These are phyloP conservation scores for Pedicia rivosa DNA, from an alignment of 2,888 invertebrate genomes.

Conservation along the genomic window DNA sequence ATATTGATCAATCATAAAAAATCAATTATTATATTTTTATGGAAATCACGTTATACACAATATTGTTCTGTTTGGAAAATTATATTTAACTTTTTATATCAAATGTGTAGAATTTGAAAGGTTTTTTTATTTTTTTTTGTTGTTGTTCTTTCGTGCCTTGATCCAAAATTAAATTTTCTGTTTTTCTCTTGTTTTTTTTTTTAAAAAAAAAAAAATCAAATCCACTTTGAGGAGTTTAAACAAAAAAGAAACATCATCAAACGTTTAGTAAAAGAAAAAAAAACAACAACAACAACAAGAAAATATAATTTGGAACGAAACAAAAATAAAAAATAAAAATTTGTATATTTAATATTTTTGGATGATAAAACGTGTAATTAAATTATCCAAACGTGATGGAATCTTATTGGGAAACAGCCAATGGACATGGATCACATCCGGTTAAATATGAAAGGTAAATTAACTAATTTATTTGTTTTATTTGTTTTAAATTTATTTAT, in stretches of 20 bases:
- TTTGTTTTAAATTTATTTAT: conserved; percentile 6
- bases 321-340: not conserved
- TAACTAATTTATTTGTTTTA: conserved; percentile 4
- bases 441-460: conserved; percentile 33
- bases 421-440: conserved; percentile 31
- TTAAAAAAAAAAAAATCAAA: no score
- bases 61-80: conserved; percentile 15
- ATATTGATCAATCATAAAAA: conserved; percentile 10
- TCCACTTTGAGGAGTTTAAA: not conserved
- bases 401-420: conserved; percentile 28
- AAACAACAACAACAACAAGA: not conserved
- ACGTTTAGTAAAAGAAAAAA: not conserved
- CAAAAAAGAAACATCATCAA: not conserved
- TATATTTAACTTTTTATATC: conserved; percentile 12
- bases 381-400: no score
- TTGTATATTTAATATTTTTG: not conserved
- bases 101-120: conserved; percentile 12
- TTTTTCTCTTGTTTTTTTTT: no score
- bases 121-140: not conserved
- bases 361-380: no score
- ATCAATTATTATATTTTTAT: conserved; percentile 13
- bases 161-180: no score
- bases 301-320: no score
- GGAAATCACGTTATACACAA: conserved; percentile 14
- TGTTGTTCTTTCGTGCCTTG: not conserved